phyloP scores from a whole-genome alignment of 2,113 vertebrate species.

The Carassius gibelio region DNA sequence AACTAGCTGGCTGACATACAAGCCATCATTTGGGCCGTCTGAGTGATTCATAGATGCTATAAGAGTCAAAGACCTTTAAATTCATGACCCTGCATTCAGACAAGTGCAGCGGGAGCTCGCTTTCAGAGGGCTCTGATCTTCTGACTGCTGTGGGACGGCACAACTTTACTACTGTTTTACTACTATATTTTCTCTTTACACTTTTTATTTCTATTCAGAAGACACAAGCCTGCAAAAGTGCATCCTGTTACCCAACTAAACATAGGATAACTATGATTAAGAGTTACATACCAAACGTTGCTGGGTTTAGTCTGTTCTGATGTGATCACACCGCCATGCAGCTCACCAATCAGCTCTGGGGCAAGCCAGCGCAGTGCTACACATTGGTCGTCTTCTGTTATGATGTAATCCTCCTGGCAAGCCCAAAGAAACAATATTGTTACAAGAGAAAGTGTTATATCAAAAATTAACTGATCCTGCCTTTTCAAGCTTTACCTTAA shows the following conservation, averaged over 20 bases:
- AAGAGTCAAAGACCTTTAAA: background rate
- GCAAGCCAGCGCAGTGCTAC: conserved; percentile 93
- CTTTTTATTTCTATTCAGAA: background rate
- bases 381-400: conserved; percentile 87
- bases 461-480: background rate
- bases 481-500: conserved; percentile 81
- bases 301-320: conserved; percentile 91
- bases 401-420: conserved; percentile 93
- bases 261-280: background rate
- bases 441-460: background rate
- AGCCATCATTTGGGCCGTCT: conserved; percentile 3
- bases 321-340: conserved; percentile 88
- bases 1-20: conserved; percentile 40
- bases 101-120: background rate
- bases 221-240: background rate
- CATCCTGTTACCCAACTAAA: background rate
- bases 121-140: background rate
- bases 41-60: background rate
- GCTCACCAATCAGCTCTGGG: conserved; percentile 91
- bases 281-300: conserved; percentile 90
- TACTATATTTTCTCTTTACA: background rate
- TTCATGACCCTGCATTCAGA: background rate
- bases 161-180: background rate
- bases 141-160: background rate
- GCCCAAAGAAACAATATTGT: background rate